These are phyloP conservation scores for Manis javanica DNA, from an alignment of 2,797 vertebrate genomes.

Conservation along the genomic window DNA sequence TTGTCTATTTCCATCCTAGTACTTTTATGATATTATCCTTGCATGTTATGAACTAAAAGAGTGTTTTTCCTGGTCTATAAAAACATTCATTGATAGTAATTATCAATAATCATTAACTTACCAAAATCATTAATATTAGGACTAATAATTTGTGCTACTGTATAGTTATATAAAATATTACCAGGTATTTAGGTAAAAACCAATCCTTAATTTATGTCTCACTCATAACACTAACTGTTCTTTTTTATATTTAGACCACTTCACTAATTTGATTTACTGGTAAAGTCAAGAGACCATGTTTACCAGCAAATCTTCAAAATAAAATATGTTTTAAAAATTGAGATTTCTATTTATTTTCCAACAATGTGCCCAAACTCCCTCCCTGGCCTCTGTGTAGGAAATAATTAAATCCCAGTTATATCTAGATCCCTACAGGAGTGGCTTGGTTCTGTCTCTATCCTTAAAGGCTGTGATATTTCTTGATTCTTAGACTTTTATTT, in stretches of 20 bases:
- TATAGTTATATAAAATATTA: not conserved
- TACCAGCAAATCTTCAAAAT: constrained; percentile 45
- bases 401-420: constrained; percentile 77
- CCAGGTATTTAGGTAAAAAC: not conserved
- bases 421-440: not conserved
- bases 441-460: not conserved
- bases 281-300: constrained; percentile 59
- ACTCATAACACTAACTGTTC: constrained; percentile 25
- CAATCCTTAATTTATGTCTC: constrained; percentile 27
- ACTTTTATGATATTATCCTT: constrained; percentile 49
- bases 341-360: constrained; percentile 71
- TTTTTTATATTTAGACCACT: not conserved
- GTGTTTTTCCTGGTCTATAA: constrained; percentile 10
- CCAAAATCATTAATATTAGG: constrained; percentile 36
- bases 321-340: constrained; percentile 60
- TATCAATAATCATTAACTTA: constrained; percentile 48
- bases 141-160: not conserved
- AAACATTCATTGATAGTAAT: not conserved
- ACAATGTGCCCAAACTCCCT: constrained; percentile 66
- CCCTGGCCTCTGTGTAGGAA: constrained; percentile 72
- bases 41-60: constrained; percentile 58
- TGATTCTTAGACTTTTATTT: not conserved
- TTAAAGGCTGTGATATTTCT: not conserved
- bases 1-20: constrained; percentile 58
- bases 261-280: constrained; percentile 53